These are phyloP conservation scores for Drosophila carrolli DNA, from an alignment of 1,140 invertebrate species.

Conservation along the genomic window DNA sequence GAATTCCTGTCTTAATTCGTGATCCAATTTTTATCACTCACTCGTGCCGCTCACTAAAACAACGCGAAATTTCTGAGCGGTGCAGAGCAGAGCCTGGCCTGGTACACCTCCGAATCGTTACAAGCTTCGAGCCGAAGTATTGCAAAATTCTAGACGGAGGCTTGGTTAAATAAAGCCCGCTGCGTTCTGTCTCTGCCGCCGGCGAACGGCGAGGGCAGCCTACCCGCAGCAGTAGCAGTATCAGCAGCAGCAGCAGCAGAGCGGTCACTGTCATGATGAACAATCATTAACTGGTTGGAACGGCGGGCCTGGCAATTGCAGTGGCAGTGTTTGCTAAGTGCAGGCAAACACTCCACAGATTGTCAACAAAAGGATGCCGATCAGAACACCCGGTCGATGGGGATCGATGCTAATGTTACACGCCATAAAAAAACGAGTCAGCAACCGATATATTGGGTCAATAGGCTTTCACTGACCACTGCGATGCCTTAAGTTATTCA, in stretches of 20 bases:
- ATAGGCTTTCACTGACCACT: constrained; percentile 60
- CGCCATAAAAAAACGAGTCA: background rate
- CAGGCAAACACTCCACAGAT: constrained; percentile 61
- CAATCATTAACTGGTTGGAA: constrained; percentile 46
- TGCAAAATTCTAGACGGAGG: constrained; percentile 72
- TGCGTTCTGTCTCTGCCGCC: constrained; percentile 31
- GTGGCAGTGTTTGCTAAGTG: constrained; percentile 53
- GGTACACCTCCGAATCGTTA: constrained; percentile 62
- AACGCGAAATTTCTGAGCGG: constrained; percentile 50
- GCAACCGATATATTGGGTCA: background rate
- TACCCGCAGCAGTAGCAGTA: constrained; percentile 5
- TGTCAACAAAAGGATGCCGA: constrained; percentile 39
- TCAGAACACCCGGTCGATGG: constrained; percentile 6
- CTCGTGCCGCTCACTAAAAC: constrained; percentile 50
- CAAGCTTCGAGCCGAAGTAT: constrained; percentile 65
- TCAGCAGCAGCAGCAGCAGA: constrained; percentile 16
- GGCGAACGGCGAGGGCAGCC: constrained; percentile 19
- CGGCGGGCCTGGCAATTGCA: constrained; percentile 20
- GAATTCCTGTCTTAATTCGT: constrained; percentile 25
- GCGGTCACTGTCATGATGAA: constrained; percentile 63
- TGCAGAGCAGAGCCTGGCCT: constrained; percentile 1
- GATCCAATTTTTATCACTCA: constrained; percentile 35
- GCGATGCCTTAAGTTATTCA: constrained; percentile 40
- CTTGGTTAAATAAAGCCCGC: constrained; percentile 73
- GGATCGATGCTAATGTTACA: background rate